A percentile compares a stretch with the other conserved stretches of the same genome.
Conservation (phyloP, 2,797 vertebrate genomes). For the Melanotaenia pygmaea region DNA sequence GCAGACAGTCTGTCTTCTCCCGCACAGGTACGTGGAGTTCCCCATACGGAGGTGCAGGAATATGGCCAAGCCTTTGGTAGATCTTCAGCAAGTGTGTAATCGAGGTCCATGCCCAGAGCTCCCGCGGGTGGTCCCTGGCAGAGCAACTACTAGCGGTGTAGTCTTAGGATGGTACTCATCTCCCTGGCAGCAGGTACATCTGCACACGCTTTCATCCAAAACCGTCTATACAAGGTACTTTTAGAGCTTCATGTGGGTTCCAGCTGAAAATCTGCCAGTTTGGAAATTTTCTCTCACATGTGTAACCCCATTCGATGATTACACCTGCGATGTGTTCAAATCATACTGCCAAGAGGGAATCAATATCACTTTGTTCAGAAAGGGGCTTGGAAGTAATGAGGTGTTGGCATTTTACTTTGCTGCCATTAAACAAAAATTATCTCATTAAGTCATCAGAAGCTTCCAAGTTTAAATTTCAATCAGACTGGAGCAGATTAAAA, state of each 20-base stretch:
- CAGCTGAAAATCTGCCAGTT: conserved; percentile 20
- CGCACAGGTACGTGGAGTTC: conserved; percentile 82
- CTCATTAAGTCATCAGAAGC: neutral
- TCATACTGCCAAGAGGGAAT: neutral
- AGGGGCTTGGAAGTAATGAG: neutral
- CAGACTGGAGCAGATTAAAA: neutral
- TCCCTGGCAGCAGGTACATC: conserved; percentile 92
- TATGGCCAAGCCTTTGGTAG: conserved; percentile 83
- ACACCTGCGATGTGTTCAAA: neutral
- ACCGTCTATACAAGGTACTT: conserved; percentile 5
- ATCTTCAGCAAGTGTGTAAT: conserved; percentile 89
- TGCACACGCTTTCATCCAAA: conserved; percentile 16
- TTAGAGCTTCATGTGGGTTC: conserved; percentile 1
- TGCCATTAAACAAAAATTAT: too few species aligned
- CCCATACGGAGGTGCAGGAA: conserved; percentile 91
- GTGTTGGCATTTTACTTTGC: neutral
- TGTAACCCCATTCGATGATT: neutral
- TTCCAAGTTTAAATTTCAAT: neutral
- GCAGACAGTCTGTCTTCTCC: conserved; percentile 2
- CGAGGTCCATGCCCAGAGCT: conserved; percentile 79
- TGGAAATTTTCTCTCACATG: conserved; percentile 1
- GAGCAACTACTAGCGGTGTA: conserved; percentile 53
- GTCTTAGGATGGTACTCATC: conserved; percentile 91
- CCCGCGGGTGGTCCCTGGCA: conserved; percentile 57
- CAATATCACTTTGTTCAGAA: neutral